Base-by-base conservation (phyloP, 2,113 vertebrate genomes). In the Gavialis gangeticus region DNA sequence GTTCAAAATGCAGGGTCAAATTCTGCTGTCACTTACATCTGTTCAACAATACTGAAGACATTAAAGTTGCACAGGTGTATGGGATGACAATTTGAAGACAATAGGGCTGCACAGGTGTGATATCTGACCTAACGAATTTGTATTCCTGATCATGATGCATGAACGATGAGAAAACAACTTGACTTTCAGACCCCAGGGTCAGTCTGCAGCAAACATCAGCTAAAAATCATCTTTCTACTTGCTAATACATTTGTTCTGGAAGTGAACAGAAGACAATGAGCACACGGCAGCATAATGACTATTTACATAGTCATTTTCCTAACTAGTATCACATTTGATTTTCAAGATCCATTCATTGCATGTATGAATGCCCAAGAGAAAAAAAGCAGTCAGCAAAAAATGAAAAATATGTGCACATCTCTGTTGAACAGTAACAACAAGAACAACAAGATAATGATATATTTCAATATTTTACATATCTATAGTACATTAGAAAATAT, bases 251-350 rank as follows among this genome's bases (percentile, higher is more conserved):
- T 24, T 71, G 34, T 46, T 73, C 69, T 60, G 7, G 15, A 67
- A 13, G 0, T 21, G 60, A 67, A 59, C 0, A 2, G 66, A 81
- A 85, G 54, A 27, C 21, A 96, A 73, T 5, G 34, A 54, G 73
- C n/a, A 11, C 73, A 12, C 2, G 46, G 10, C 34, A 1, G 3
- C 14, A 30, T 1, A 0, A 73, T 0, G 2, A 1, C 17, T 30
- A 54, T 86, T 56, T 14, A 30, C 3, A 76, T 7, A 25, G 58
- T 66, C 5, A 25, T 28, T 69, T 63, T 19, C 27, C 0, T 2
- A 34, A 75, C 46, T 0, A 1, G 12, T 77, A 58, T 2, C 19
- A 3, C 10, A 57, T 22, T 71, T 16, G 3, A 13, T 59, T 90
- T 88, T 66, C 57, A 62, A 4, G 46, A 24, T 46, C 46, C 12